These are phyloP conservation scores for Ephestia elutella DNA, from an alignment of 1,140 invertebrate genomes.

Conservation along the genomic window DNA sequence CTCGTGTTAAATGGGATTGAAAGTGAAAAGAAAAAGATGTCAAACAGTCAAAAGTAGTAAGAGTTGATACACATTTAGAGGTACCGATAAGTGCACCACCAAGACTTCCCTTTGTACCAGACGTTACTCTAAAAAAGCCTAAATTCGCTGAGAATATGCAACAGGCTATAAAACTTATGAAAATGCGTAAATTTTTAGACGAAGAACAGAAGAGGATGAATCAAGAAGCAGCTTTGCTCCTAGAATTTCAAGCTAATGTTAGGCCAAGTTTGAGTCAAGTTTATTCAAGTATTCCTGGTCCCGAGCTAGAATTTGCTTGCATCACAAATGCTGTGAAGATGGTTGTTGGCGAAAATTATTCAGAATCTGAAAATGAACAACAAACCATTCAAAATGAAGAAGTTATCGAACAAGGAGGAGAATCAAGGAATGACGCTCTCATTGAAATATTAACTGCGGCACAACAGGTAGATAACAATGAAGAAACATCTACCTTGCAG, in stretches of 20 bases:
- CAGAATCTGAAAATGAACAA: not conserved
- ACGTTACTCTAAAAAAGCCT: conserved; percentile 73
- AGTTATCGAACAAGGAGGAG: conserved; percentile 9
- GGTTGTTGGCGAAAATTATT: not conserved
- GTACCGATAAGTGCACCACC: conserved; percentile 41
- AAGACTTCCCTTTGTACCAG: conserved; percentile 47
- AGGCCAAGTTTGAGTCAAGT: conserved; percentile 65
- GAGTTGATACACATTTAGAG: conserved; percentile 58
- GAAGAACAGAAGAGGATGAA: conserved; percentile 74
- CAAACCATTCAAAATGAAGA: not conserved
- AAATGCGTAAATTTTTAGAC: conserved; percentile 77
- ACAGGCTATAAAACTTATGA: conserved; percentile 77
- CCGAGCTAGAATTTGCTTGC: conserved; percentile 68
- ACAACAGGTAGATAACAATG: conserved; percentile 16
- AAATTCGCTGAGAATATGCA: conserved; percentile 77
- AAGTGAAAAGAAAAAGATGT: conserved; percentile 27
- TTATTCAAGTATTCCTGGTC: conserved; percentile 64
- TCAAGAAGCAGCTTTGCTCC: conserved; percentile 65
- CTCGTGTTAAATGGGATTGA: conserved; percentile 26
- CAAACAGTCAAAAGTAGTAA: conserved; percentile 41
- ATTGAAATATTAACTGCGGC: conserved; percentile 15
- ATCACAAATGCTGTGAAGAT: conserved; percentile 28
- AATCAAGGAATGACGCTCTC: conserved; percentile 14
- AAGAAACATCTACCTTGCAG: conserved; percentile 6
- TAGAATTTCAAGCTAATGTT: conserved; percentile 69